phyloP scores from a whole-genome alignment of 2,113 vertebrate species.

The Odocoileus virginianus region DNA sequence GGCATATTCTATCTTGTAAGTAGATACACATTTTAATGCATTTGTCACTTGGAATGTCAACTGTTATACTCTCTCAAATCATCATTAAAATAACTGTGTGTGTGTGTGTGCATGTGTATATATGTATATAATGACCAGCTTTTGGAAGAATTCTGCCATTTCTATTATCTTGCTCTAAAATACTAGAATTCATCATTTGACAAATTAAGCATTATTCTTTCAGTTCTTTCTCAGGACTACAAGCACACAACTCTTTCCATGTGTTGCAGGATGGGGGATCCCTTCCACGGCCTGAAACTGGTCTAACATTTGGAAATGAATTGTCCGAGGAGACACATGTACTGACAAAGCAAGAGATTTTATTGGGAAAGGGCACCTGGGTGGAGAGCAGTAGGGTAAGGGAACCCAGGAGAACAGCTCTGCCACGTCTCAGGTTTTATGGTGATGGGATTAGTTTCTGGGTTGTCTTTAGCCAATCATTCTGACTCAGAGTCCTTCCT shows the following conservation, averaged over 20 bases:
- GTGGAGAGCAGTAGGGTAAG: background rate
- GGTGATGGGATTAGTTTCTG: background rate
- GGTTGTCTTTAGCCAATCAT: background rate
- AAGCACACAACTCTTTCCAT: background rate
- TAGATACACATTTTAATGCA: background rate
- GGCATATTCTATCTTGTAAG: background rate
- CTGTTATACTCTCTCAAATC: background rate
- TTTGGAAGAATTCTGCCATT: background rate
- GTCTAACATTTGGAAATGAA: background rate
- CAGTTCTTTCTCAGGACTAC: background rate
- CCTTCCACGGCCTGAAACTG: rapidly evolving
- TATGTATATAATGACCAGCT: background rate
- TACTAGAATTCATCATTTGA: background rate
- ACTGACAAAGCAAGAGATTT: background rate
- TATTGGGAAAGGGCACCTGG: background rate
- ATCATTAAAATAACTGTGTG: background rate
- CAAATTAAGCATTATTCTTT: background rate
- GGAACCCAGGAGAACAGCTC: background rate
- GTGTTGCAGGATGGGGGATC: background rate
- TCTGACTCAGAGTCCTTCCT: background rate
- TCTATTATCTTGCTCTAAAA: background rate
- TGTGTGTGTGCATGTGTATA: background rate
- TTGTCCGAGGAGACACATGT: background rate
- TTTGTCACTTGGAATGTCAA: background rate
- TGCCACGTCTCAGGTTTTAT: background rate